phyloP scores from a whole-genome alignment of 2,113 vertebrate species.

The Callocephalon fimbriatum region DNA sequence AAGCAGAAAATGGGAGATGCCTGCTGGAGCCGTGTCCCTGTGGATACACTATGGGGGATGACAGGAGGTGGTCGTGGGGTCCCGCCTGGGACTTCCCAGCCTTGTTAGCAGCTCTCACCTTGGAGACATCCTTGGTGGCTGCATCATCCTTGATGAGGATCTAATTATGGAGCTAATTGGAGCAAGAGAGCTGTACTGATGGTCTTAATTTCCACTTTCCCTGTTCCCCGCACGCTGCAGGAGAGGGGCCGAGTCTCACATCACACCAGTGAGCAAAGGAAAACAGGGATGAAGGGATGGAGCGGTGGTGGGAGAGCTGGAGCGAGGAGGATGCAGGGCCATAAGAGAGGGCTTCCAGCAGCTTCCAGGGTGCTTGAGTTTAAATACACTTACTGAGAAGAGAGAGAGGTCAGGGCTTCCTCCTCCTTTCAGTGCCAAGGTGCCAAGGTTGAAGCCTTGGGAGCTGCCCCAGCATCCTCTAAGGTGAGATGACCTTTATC shows the following conservation, averaged over 20 bases:
- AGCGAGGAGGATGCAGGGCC: not conserved
- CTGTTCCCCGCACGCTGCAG: not conserved
- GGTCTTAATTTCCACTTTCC: not conserved
- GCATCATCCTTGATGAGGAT: not conserved
- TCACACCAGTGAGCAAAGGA: accelerated
- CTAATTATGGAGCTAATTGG: constrained; percentile 39
- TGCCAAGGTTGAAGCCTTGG: not conserved
- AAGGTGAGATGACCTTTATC: not conserved
- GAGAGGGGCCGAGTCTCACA: not conserved
- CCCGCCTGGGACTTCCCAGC: accelerated
- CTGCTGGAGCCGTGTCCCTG: not conserved
- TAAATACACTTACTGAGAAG: not conserved
- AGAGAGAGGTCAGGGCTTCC: not conserved
- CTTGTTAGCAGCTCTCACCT: not conserved
- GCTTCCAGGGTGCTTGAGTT: not conserved
- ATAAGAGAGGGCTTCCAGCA: not conserved
- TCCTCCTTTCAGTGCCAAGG: not conserved
- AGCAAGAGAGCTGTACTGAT: not conserved
- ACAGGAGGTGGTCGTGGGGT: not conserved
- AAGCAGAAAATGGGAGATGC: not conserved
- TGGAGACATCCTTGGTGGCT: not conserved
- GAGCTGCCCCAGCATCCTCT: not conserved
- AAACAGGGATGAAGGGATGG: not conserved
- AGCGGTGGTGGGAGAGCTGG: accelerated
- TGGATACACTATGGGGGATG: accelerated